A percentile compares a stretch with the other conserved stretches of the same genome.
phyloP scores from a whole-genome alignment of 2,113 vertebrate species.

The Ptilorrhoa leucosticta region DNA sequence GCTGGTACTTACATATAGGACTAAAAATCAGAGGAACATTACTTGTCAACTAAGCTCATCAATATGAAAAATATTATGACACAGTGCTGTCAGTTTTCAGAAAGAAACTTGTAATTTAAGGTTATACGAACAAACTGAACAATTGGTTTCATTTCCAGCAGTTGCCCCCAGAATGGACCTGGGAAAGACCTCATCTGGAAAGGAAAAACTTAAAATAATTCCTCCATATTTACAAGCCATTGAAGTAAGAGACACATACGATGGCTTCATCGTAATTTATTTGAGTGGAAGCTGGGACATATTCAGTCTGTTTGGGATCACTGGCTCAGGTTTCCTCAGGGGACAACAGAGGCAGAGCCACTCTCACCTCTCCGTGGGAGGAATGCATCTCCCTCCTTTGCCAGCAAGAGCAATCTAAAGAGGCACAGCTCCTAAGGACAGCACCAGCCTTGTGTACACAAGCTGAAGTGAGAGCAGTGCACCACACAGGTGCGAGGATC shows the following conservation, averaged over 20 bases:
- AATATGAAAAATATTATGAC: neutral
- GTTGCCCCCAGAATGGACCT: neutral
- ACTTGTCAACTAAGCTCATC: neutral
- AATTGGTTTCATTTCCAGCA: neutral
- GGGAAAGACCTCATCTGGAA: neutral
- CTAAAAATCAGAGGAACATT: neutral
- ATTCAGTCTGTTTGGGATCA: neutral
- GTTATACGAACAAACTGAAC: neutral
- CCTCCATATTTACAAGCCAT: neutral
- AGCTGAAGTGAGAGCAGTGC: neutral
- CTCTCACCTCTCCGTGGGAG: fast-evolving
- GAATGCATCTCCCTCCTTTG: neutral
- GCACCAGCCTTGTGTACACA: fast-evolving
- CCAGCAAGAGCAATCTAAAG: neutral
- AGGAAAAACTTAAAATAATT: neutral
- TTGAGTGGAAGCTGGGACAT: neutral
- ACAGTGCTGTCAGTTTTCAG: neutral
- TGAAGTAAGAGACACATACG: neutral
- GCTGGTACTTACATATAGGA: neutral
- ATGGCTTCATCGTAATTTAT: fast-evolving
- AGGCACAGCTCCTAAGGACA: neutral
- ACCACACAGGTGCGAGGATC: neutral
- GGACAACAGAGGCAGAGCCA: neutral
- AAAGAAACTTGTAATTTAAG: neutral
- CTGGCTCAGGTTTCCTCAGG: neutral